phyloP scores from a whole-genome alignment of 2,113 vertebrate species.

The Leucoraja erinaceus region DNA sequence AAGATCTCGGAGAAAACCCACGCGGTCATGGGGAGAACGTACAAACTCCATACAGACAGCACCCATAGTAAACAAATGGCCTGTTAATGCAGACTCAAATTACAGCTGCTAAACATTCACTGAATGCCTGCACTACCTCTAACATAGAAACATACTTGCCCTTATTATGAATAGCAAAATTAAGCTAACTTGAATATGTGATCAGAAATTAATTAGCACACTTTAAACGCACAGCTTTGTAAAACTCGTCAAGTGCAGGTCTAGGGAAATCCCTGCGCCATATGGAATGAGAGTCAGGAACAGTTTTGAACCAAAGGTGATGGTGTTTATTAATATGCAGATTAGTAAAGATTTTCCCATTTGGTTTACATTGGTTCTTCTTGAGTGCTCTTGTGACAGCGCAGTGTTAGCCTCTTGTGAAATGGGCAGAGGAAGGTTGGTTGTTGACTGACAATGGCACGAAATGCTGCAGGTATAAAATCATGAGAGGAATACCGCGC shows the following conservation, averaged over 20 bases:
- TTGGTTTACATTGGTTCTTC: background rate
- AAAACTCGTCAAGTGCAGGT: background rate
- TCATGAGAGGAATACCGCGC: no score
- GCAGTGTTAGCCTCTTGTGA: background rate
- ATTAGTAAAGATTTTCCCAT: background rate
- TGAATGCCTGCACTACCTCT: background rate
- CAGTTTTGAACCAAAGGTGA: background rate
- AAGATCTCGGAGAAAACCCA: no score
- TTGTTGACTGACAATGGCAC: background rate
- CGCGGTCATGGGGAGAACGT: no score
- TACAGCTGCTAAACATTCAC: background rate
- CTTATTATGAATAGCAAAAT: background rate
- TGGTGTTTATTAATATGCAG: background rate
- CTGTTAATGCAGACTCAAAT: background rate
- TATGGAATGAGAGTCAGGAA: background rate
- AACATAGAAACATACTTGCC: background rate
- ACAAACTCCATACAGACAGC: no score
- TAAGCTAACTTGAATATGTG: background rate
- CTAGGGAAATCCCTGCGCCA: background rate
- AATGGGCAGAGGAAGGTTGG: background rate
- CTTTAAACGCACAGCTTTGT: background rate
- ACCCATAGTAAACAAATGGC: no score
- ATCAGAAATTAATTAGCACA: background rate
- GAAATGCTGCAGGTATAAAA: background rate
- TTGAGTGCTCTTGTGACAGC: background rate